phyloP scores from a whole-genome alignment of 2,797 vertebrate genomes.

The Neosalanx taihuensis region DNA sequence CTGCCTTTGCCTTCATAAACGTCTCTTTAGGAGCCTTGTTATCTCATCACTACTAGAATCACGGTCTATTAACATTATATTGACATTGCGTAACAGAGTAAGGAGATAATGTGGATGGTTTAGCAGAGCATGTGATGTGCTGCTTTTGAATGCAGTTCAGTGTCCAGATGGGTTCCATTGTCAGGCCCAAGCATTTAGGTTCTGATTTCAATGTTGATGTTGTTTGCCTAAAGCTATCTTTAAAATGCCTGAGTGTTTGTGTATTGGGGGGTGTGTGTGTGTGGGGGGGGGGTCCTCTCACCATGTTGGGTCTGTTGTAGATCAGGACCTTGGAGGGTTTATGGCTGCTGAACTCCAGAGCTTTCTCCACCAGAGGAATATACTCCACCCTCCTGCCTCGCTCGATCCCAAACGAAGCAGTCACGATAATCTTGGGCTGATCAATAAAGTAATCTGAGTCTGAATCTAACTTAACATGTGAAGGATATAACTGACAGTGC shows the following conservation, averaged over 20 bases:
- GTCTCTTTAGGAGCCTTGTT: neutral
- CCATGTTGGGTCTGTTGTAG: constrained; percentile 88
- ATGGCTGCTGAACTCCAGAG: constrained; percentile 79
- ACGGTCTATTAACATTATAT: neutral
- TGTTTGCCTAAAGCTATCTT: too few relatives aligned
- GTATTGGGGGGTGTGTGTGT: neutral
- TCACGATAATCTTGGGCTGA: constrained; percentile 91
- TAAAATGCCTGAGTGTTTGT: neutral
- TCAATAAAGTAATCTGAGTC: too few relatives aligned
- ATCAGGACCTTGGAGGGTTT: constrained; percentile 85
- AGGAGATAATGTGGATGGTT: neutral
- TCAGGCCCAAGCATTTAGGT: too few relatives aligned
- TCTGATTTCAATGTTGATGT: too few relatives aligned
- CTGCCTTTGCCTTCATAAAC: neutral
- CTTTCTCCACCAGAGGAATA: constrained; percentile 86
- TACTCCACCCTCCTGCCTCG: constrained; percentile 88
- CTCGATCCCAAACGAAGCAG: constrained; percentile 93
- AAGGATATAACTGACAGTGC: neutral
- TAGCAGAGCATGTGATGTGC: too few relatives aligned
- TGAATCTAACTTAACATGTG: too few relatives aligned
- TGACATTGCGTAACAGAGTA: neutral
- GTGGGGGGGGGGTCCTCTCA: constrained; percentile 51
- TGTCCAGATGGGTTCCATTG: too few relatives aligned
- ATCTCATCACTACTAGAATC: neutral
- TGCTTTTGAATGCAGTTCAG: too few relatives aligned